phyloP scores from a whole-genome alignment of 1,140 invertebrate species.

The Brachionus paranguensis region DNA sequence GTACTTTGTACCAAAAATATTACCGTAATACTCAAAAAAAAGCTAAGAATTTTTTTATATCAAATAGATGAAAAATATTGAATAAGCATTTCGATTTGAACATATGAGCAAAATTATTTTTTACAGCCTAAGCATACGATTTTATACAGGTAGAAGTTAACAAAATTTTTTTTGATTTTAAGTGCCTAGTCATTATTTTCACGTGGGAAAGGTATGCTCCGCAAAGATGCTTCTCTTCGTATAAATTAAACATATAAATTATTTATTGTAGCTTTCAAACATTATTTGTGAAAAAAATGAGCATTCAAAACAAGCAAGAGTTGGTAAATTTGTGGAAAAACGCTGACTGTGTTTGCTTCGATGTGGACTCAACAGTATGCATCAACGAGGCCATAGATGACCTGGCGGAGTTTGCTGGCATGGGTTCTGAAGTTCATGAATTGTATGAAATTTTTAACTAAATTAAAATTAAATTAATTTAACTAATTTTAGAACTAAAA shows the following conservation, averaged over 20 bases:
- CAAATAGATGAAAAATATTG: constrained; percentile 3
- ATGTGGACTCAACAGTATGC: constrained; percentile 94
- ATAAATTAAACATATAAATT: neutral
- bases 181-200: neutral
- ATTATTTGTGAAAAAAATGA: constrained; percentile 19
- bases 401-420: constrained; percentile 83
- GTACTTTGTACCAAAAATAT: neutral
- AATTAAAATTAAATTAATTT: constrained; percentile 40
- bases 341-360: constrained; percentile 88
- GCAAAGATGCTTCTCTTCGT: neutral
- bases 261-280: constrained; percentile 1
- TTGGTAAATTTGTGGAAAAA: constrained; percentile 60
- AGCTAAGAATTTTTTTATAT: neutral
- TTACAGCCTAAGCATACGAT: neutral
- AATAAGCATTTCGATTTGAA: neutral
- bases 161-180: neutral
- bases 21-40: neutral
- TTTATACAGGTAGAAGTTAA: neutral
- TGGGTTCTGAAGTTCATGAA: constrained; percentile 74
- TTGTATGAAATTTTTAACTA: constrained; percentile 61
- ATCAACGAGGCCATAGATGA: constrained; percentile 92
- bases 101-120: neutral
- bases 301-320: neutral
- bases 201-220: neutral
- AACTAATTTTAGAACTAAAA: constrained; percentile 65